Evolutionary conservation across 2,797 vertebrate species (phyloP).

Genomic region (Octomys mimax): DNA sequence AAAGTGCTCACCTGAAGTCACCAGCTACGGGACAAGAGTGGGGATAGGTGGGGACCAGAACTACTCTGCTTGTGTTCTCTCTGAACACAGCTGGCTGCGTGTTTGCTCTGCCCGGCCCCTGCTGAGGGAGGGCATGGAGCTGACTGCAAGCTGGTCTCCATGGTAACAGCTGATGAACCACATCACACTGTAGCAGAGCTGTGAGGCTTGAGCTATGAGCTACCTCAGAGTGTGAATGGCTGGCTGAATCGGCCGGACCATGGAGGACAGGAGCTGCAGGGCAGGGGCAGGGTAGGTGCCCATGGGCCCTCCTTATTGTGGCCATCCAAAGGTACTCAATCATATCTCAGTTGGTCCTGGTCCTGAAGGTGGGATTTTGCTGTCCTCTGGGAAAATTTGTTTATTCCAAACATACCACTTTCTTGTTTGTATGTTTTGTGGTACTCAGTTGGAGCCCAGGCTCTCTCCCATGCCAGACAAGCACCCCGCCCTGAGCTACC

Average conservation of each 20-base stretch:
- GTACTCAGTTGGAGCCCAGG: not conserved
- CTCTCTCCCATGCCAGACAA: no score
- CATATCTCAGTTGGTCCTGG: fast-evolving
- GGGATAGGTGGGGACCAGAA: fast-evolving
- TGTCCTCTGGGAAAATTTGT: not conserved
- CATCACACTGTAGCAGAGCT: not conserved
- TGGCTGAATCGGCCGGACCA: not conserved
- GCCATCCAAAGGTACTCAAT: not conserved
- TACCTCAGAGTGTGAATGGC: constrained; percentile 28
- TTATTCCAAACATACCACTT: not conserved
- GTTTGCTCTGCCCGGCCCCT: not conserved
- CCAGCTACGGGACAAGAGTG: fast-evolving
- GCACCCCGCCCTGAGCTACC: not conserved
- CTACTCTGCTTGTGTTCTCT: not conserved
- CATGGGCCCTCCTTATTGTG: not conserved
- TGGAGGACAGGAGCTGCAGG: not conserved
- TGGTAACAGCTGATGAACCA: constrained; percentile 69
- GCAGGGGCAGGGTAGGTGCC: fast-evolving
- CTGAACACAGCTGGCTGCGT: not conserved
- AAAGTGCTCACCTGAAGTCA: not conserved
- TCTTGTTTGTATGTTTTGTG: not conserved
- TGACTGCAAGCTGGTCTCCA: constrained; percentile 72
- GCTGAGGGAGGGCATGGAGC: constrained; percentile 38
- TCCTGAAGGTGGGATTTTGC: not conserved
- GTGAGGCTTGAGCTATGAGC: constrained; percentile 22